Base-by-base conservation (phyloP, 1,140 invertebrate species). In the Centruroides vittatus region DNA sequence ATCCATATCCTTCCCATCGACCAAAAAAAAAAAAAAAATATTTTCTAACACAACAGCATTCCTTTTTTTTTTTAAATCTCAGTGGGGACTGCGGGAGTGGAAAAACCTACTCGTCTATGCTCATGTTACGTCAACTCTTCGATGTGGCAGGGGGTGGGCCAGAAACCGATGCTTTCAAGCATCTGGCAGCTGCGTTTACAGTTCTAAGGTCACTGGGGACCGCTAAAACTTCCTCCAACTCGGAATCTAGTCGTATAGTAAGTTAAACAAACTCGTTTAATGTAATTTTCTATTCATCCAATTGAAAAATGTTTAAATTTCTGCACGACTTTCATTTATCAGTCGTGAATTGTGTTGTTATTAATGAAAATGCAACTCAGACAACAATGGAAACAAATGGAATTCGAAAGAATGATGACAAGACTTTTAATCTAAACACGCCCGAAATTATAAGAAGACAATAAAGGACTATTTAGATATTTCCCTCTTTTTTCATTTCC, bases 91-190 rank as follows among this genome's bases (percentile, higher is more conserved):
- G 86, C 69, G 92, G 91, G 9, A 90, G 89, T 12, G 92, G 92
- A 1, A 95, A 95, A 76, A 94, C 90, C 49, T 87, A 89, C 72
- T 86, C 88, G 58, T 92, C 89, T 3, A 93, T 93, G 89, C 75
- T 91, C 66, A 76, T 93, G 68, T 77, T 94, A 55, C 80, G 89
- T 64, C 86, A 93, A 72, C 73, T 94, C 62, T 94, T 93, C 77
- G 88, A 91, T 71, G 85, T 91, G 57, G 89, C 90, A 23, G 90
- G 90, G 49, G 89, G 88, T 59, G 89, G 90, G 8, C 85, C 87
- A 0, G 89, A 93, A 76, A 93, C 90, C 4, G 90, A 94, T 75
- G 88, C 89, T 11, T 95, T 93, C 72, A 94, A 93, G 76, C 89
- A 93, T 75, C 79, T 95, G 59, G 87, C 88, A 3, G 91, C 91